Evolutionary conservation across 2,113 vertebrate genomes (phyloP), one percentile per base, ranked within the genome.

Genomic region (Trogon surrucura): DNA sequence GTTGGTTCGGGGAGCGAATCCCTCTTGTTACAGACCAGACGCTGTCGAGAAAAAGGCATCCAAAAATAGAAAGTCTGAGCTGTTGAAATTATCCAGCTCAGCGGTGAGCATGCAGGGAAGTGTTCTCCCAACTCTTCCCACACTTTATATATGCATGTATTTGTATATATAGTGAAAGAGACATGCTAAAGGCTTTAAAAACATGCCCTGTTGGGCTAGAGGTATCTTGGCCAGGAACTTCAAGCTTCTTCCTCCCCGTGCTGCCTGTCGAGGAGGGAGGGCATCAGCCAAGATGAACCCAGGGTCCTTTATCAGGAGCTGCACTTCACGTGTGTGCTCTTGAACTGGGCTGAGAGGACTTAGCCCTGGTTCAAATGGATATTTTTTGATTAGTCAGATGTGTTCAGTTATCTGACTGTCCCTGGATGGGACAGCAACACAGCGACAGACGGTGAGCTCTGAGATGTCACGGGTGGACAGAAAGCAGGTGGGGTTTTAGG

Each of bases 391-490:
- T 36, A 36, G 57, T 86, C 51, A 15, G n/a, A 7, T 57, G 11
- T 11, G 27, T 47, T 75, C 32, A 5, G 6, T 66, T 77, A 8
- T 34, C n/a, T 45, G 71, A 13, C 20, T 9, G 41, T 20, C 27
- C 3, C 5, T 5, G 30, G 32, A 36, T 2, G 5, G 36, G 32
- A 4, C 56, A 22, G 54, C 2, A 5, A 22, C 15, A 3, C 4
- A 26, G 57, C 6, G 16, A 16, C 18, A 38, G 8, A 1, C 0
- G 1, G 27, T 54, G 72, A 87, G 82, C 85, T 44, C 26, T 1
- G 5, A 71, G 74, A 34, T 18, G 25, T 6, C 0, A 0, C 1
- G 5, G 10, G 26, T 25, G 66, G 27, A 6, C 47, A 67, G 50
- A 38, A 75, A 8, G 32, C 44, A 18, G 41, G 12, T 47, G 32